phyloP scores from a whole-genome alignment of 2,797 vertebrate genomes.

The Tinamus major region DNA sequence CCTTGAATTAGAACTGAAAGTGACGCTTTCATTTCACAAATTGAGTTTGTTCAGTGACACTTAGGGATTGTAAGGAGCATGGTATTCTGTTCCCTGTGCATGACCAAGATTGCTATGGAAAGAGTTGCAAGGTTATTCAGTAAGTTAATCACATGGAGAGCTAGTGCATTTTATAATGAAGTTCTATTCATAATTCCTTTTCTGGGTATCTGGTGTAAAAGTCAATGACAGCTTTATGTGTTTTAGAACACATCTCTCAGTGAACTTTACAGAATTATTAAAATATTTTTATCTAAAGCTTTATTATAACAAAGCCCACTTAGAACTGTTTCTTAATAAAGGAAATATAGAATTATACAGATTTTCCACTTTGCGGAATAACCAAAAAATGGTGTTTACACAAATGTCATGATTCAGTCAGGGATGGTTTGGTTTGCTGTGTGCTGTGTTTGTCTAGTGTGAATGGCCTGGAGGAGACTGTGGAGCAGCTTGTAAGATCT shows the following conservation, averaged over 20 bases:
- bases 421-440: neutral
- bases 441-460: neutral
- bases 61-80: neutral
- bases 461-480: neutral
- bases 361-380: neutral
- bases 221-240: neutral
- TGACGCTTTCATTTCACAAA: neutral
- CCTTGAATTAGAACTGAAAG: neutral
- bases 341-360: neutral
- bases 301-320: neutral
- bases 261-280: neutral
- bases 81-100: neutral
- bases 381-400: neutral
- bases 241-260: neutral
- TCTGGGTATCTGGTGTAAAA: neutral
- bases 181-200: neutral
- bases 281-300: neutral
- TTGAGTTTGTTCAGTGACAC: conserved; percentile 29
- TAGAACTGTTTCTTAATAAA: no score
- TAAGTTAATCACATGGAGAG: neutral
- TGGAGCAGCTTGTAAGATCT: neutral
- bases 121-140: neutral
- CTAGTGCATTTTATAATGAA: neutral
- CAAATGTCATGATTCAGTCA: neutral
- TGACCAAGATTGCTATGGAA: neutral